Evolutionary conservation across 2,797 vertebrate genomes (phyloP), one percentile per base, ranked within the genome.

Genomic region (Triplophysa yarkandensis): DNA sequence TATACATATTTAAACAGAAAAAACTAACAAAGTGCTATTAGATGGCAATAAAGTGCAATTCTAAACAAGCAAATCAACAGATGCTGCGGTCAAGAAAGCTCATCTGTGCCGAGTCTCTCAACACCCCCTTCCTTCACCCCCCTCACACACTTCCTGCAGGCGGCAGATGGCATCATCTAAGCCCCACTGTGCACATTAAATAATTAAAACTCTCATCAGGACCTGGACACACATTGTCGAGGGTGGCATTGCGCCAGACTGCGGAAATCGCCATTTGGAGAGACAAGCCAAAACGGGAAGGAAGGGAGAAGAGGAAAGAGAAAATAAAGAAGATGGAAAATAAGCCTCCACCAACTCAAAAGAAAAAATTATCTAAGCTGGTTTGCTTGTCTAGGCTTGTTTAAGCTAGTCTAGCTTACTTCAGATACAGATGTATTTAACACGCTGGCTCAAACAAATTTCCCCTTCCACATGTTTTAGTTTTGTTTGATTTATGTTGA

Each of bases 181-280:
- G 87, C 85, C 83, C 86, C 89, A 84, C 88, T 84, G 88, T 86
- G 86, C 80, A 84, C 83, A 92, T 93, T 92, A 92, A 92, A 92
- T 91, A 90, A 92, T 92, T 90, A 92, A 89, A 88, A 86, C 86
- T 87, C 88, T 91, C 89, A 90, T 92, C 86, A 91, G 89, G 90
- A 89, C 84, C 89, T 86, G 84, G 87, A 81, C 85, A 71, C 86
- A 74, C 78, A 86, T 86, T 88, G 88, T 88, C 78, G 84, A 84
- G 83, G 80, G 85, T 89, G 89, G 86, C 87, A 78, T 77, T 13
- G 4, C 48, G 85, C 87, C 89, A 89, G 79, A 63, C 77, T 71
- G 80, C 78, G 39, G 79, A 78, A 80, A 80, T 74, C 54, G 75
- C 82, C 80, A 55, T 80, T 88, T 88, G 85, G 85, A 85, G 87